phyloP scores from a whole-genome alignment of 2,113 vertebrate genomes.

The Glareola pratincola region DNA sequence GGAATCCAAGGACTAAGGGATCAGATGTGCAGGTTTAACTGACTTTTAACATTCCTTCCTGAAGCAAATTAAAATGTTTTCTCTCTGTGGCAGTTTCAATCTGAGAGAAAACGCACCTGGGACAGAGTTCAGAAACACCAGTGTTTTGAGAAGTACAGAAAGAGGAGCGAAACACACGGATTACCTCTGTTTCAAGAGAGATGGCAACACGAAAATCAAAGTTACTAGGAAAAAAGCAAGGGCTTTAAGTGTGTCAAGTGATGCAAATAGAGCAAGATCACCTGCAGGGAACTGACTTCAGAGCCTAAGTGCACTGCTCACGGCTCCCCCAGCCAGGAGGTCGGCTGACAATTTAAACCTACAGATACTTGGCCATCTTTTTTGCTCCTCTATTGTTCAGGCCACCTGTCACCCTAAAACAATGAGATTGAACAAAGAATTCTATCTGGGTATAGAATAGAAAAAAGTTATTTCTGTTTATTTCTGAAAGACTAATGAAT shows the following conservation, averaged over 20 bases:
- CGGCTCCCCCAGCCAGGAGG: background rate
- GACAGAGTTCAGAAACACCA: background rate
- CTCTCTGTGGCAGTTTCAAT: background rate
- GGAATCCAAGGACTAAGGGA: background rate
- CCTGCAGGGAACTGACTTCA: background rate
- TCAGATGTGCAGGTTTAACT: background rate
- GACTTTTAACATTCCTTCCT: background rate
- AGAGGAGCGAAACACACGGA: background rate
- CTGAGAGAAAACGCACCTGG: background rate
- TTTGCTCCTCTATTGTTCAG: background rate
- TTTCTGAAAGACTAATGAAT: background rate
- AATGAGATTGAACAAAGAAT: background rate
- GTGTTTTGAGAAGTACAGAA: background rate
- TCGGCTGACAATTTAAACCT: background rate
- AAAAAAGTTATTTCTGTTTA: background rate
- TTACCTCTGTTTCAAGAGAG: background rate
- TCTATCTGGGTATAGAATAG: background rate
- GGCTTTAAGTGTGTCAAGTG: background rate
- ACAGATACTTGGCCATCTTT: background rate
- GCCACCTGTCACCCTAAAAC: background rate
- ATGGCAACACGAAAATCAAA: background rate
- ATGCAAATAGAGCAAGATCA: background rate
- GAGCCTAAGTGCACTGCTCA: background rate
- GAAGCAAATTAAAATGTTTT: constrained; percentile 21
- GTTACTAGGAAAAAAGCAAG: background rate